These are phyloP conservation scores for Araneus ventricosus DNA, from an alignment of 1,140 invertebrate genomes.

Conservation along the genomic window DNA sequence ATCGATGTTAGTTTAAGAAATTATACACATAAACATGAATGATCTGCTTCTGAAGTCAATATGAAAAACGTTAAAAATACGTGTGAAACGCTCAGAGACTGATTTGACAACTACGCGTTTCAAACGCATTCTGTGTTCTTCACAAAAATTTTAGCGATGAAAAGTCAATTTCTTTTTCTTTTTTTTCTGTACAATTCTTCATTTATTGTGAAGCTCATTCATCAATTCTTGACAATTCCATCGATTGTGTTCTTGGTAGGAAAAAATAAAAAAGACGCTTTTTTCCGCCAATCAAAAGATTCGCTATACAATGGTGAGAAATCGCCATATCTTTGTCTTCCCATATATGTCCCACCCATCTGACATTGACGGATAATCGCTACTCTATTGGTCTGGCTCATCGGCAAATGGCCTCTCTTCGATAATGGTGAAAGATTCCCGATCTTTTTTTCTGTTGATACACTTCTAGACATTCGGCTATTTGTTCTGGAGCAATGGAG, in stretches of 20 bases:
- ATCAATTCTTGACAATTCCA: not conserved
- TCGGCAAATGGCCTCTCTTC: conserved; percentile 33
- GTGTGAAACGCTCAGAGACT: too few species aligned
- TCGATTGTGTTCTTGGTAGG: not conserved
- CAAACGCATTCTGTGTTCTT: too few species aligned
- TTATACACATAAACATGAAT: too few species aligned
- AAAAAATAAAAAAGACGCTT: not conserved
- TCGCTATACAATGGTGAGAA: not conserved
- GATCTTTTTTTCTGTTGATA: not conserved
- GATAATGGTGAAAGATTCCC: conserved; percentile 17
- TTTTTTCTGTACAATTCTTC: not conserved
- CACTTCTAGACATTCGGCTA: not conserved
- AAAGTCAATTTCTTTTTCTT: too few species aligned
- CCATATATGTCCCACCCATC: conserved; percentile 22
- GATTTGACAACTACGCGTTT: too few species aligned
- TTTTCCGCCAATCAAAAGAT: conserved; percentile 43
- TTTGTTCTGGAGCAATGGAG: not conserved
- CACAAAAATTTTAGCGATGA: too few species aligned
- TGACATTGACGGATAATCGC: conserved; percentile 56
- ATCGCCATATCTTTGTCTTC: conserved; percentile 33
- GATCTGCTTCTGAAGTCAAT: too few species aligned
- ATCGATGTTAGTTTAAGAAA: too few species aligned
- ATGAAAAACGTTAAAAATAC: too few species aligned
- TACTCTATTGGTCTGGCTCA: conserved; percentile 49
- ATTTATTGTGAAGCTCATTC: not conserved